Evolutionary conservation across 2,113 vertebrate species (phyloP), one percentile per base, ranked within the genome.

Genomic region (Platysteira castanea): DNA sequence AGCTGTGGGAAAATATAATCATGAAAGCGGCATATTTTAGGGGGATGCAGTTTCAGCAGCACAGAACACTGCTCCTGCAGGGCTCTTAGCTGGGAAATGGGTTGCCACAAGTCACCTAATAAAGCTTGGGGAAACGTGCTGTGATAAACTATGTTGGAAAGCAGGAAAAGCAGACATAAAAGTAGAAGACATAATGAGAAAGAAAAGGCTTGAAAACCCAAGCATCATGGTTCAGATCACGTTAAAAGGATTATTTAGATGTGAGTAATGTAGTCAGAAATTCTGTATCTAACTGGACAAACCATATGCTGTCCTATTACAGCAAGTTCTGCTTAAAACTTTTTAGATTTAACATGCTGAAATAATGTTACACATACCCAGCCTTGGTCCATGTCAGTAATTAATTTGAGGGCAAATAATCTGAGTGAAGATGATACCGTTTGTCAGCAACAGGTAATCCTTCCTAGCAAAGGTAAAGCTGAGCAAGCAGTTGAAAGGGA

Each of bases 401-500:
- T 76, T 94, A 95, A 69, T 52, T 44, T 68, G 81, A 85, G 53
- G 21, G 39, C 54, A 79, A 85, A 90, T 93, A 85, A 86, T 93
- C 70, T 80, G 87, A 83, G 54, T 39, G 47, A 80, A 82, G 82
- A 59, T 37, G 67, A 94, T 70, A 74, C 73, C 90, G 94, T 87
- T 77, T 93, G 78, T 88, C 67, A 95, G 82, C 75, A 80, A 73
- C 75, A 85, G 75, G 93, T 89, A 89, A 69, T 93, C 61, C 37
- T 70, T 84, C 82, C 81, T 68, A 68, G 73, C 65, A 56, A 67
- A 89, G 69, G 93, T 95, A 89, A 86, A 91, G 63, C 78, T 74
- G 68, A 95, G 67, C 78, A 88, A 88, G 92, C 84, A 59, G 46
- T 63, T 87, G 67, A 90, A 95, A 97, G 77, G 76, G 44, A 88